A percentile compares a stretch with the other conserved stretches of the same genome.
These are phyloP conservation scores for Augiades crinisus DNA, from an alignment of 2,888 invertebrate genomes.

Conservation along the genomic window DNA sequence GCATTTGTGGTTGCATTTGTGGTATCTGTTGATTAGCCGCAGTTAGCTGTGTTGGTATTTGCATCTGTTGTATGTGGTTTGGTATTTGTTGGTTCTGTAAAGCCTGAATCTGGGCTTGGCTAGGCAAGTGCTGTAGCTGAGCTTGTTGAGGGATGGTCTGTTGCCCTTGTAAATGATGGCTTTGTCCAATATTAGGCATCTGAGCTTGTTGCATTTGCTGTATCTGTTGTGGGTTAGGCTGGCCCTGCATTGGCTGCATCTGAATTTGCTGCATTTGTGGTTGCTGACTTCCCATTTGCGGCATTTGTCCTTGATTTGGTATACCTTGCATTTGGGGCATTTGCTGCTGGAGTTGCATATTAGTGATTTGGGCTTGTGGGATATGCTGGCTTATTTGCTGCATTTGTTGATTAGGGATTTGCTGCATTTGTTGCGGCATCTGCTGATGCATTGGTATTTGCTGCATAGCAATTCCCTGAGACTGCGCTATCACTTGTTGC, in stretches of 20 bases:
- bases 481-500: slow-evolving; percentile 75
- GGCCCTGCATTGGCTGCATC: slow-evolving; percentile 75
- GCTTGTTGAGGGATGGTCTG: slow-evolving; percentile 71
- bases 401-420: slow-evolving; percentile 77
- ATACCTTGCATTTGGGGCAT: slow-evolving; percentile 76
- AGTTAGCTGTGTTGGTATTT: slow-evolving; percentile 69
- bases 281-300: slow-evolving; percentile 72
- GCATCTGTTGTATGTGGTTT: slow-evolving; percentile 79
- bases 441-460: slow-evolving; percentile 79
- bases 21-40: slow-evolving; percentile 73
- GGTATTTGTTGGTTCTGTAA: slow-evolving; percentile 79
- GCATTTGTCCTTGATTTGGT: slow-evolving; percentile 69
- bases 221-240: slow-evolving; percentile 72
- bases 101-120: slow-evolving; percentile 76
- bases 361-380: slow-evolving; percentile 70
- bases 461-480: slow-evolving; percentile 75
- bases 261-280: slow-evolving; percentile 78
- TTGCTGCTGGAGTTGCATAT: slow-evolving; percentile 77
- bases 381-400: slow-evolving; percentile 76
- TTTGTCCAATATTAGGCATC: slow-evolving; percentile 70
- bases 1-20: slow-evolving; percentile 78
- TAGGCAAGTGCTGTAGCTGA: slow-evolving; percentile 75
- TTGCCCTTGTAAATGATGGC: slow-evolving; percentile 72
- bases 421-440: slow-evolving; percentile 78
- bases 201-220: slow-evolving; percentile 76